Evolutionary conservation across 2,797 vertebrate genomes (phyloP).

Genomic region (Erpetoichthys calabaricus): DNA sequence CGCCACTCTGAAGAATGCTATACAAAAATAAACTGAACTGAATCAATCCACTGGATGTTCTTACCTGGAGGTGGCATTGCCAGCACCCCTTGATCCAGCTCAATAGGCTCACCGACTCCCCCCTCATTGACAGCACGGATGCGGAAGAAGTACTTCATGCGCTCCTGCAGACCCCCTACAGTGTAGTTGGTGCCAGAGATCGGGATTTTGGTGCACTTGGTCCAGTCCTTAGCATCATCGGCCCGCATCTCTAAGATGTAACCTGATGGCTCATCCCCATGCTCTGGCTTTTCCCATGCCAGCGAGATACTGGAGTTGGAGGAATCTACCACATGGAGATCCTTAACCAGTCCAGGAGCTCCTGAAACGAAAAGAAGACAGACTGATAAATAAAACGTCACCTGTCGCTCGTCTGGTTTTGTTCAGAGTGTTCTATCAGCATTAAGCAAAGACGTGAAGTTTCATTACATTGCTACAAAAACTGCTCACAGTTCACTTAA

Average conservation of each 20-base stretch:
- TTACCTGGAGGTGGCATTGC: constrained; percentile 45
- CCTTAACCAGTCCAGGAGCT: constrained; percentile 38
- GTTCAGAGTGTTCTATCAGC: too few species aligned
- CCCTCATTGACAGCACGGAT: constrained; percentile 42
- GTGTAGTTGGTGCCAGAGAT: constrained; percentile 34
- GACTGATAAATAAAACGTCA: neutral
- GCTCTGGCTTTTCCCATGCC: constrained; percentile 34
- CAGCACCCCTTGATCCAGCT: constrained; percentile 31
- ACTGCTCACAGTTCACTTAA: too few species aligned
- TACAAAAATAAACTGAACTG: too few species aligned
- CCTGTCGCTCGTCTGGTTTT: too few species aligned
- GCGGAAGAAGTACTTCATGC: constrained; percentile 40
- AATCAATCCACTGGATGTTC: neutral
- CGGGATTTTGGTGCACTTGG: constrained; percentile 40
- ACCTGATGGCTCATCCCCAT: constrained; percentile 32
- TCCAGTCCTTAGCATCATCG: constrained; percentile 39
- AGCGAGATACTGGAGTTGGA: constrained; percentile 43
- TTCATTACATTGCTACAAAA: too few species aligned
- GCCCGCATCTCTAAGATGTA: constrained; percentile 37
- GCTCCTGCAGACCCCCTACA: constrained; percentile 38
- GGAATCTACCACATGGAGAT: constrained; percentile 36
- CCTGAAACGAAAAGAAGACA: constrained; percentile 20
- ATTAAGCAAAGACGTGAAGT: too few species aligned
- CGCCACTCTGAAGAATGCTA: too few species aligned
- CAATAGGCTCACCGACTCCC: constrained; percentile 30